Evolutionary conservation across 2,888 invertebrate genomes (phyloP), one percentile per base, ranked within the genome.

Genomic region (Acronicta leporina): DNA sequence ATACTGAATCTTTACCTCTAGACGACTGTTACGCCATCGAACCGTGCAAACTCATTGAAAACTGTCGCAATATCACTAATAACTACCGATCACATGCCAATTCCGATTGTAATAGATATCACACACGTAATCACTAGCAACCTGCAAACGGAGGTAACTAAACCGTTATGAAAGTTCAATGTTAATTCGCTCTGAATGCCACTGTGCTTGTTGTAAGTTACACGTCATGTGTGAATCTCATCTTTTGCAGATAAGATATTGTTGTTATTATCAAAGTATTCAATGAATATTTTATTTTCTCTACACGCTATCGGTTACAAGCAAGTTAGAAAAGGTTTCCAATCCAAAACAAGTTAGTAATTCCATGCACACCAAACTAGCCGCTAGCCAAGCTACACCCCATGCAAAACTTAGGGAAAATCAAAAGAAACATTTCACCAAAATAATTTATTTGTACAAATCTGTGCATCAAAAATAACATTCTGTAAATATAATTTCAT

Each of bases 401-500:
- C 76, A 79, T 81, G 80, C 80, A 79, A 71, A 62, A 64, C 54
- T 68, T 76, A 76, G 83, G 74, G 73, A 77, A 84, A 76, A 78
- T 73, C 82, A 86, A 87, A 81, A 79, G 71, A 86, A 85, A 84
- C 84, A 53, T 65, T 62, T 85, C 77, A 83, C 78, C 82, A 83
- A 80, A 84, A 87, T 78, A 81, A 85, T 84, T 80, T 78, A 73
- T 82, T 82, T 57, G 70, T 73, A 55, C 52, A 77, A 68, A 65
- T 56, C 52, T 65, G 58, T 66, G 62, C 65, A 56, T 61, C 68
- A 77, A 72, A 60, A 71, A 64, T 55, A 75, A 77, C 68, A 63
- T 59, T 60, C 62, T 73, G 61, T 72, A 74, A 63, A 67, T 60
- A 79, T 63, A 70, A 59, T 70, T 73, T 69, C 38, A 65, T 64